phyloP scores from a whole-genome alignment of 2,888 invertebrate species.

The Hedya salicella region DNA sequence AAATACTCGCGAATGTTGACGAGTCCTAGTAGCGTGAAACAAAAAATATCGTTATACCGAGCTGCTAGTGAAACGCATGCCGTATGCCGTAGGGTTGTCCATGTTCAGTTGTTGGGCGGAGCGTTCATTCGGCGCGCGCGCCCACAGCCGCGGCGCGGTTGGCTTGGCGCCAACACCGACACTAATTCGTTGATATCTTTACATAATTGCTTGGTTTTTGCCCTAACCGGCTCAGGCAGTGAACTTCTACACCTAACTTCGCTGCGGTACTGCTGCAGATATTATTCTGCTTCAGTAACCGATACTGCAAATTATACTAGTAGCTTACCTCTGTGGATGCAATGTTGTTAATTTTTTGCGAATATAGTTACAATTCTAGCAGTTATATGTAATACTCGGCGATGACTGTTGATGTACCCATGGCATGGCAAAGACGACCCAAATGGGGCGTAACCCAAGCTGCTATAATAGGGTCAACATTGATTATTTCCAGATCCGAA shows the following conservation, averaged over 20 bases:
- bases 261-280: background rate
- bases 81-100: constrained; percentile 16
- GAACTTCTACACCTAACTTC: constrained; percentile 49
- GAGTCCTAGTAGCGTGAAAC: too few relatives aligned
- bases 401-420: too few relatives aligned
- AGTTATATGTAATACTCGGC: too few relatives aligned
- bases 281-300: background rate
- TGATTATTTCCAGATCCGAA: too few relatives aligned
- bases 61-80: constrained; percentile 22
- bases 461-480: too few relatives aligned
- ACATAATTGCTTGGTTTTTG: constrained; percentile 80
- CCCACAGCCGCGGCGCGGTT: constrained; percentile 61
- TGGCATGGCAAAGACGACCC: too few relatives aligned
- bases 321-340: too few relatives aligned
- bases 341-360: too few relatives aligned
- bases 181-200: constrained; percentile 78
- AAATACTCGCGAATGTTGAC: background rate
- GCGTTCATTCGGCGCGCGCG: constrained; percentile 43
- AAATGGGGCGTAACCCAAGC: too few relatives aligned
- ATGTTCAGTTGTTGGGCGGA: constrained; percentile 14
- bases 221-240: constrained; percentile 52
- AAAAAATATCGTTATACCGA: constrained; percentile 29
- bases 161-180: constrained; percentile 72
- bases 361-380: too few relatives aligned
- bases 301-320: background rate